phyloP scores from a whole-genome alignment of 2,113 vertebrate genomes.

The Danio rerio region GRCz12tu NC_133189.1:41322001-41322500 shows the following conservation, averaged over 20 bases:
- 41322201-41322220: constrained; percentile 61
- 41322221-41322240: constrained; percentile 72
- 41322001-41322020: constrained; percentile 20
- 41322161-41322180: constrained; percentile 59
- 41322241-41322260: constrained; percentile 76
- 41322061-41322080: constrained; percentile 47
- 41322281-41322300: constrained; percentile 61
- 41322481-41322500: constrained; percentile 5
- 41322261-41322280: constrained; percentile 65
- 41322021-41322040: neutral
- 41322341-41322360: constrained; percentile 14
- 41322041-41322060: constrained; percentile 3
- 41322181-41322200: constrained; percentile 64
- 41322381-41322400: constrained; percentile 33
- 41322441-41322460: constrained; percentile 27
- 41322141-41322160: constrained; percentile 66
- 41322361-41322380: constrained; percentile 29
- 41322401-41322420: constrained; percentile 36
- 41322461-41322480: constrained; percentile 13
- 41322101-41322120: constrained; percentile 59
- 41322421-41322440: constrained; percentile 19
- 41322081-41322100: constrained; percentile 69
- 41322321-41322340: constrained; percentile 52
- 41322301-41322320: constrained; percentile 67
- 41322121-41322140: constrained; percentile 74